Percentiles rank a stretch among this genome's conserved stretches.
phyloP scores from a whole-genome alignment of 2,888 invertebrate species.

The Heliconius aoede region DNA sequence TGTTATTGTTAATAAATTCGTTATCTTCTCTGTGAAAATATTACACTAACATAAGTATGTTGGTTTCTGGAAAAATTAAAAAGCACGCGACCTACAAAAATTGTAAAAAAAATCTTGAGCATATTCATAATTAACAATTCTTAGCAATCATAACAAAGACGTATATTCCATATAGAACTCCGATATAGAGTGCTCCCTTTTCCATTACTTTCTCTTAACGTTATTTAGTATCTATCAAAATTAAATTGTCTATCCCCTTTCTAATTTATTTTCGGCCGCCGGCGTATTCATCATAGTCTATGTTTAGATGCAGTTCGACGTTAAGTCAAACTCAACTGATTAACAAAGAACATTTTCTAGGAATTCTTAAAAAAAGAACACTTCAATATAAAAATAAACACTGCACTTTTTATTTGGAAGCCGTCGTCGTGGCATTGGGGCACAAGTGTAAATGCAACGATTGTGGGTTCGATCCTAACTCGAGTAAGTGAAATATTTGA shows the following conservation, averaged over 20 bases:
- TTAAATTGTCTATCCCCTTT: slow-evolving; percentile 50
- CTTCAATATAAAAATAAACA: too few relatives aligned
- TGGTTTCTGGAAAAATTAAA: background rate
- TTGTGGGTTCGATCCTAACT: background rate
- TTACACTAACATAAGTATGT: background rate
- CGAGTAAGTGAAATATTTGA: background rate
- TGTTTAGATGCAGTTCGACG: slow-evolving; percentile 58
- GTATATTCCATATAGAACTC: background rate
- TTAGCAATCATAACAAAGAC: background rate
- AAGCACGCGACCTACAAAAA: background rate
- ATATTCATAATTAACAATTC: background rate
- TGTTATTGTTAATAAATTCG: background rate
- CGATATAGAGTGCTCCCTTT: slow-evolving; percentile 1
- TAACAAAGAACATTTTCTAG: slow-evolving; percentile 46
- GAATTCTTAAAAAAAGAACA: slow-evolving; percentile 38
- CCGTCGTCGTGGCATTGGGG: background rate
- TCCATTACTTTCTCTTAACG: slow-evolving; percentile 38
- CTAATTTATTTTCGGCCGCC: slow-evolving; percentile 52
- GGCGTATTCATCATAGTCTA: slow-evolving; percentile 51
- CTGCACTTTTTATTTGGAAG: background rate
- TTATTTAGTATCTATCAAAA: slow-evolving; percentile 38
- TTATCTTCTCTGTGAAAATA: background rate
- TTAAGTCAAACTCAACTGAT: slow-evolving; percentile 60
- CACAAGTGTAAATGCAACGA: background rate
- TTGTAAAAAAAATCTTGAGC: background rate